Conservation (phyloP, 2,797 vertebrate species). For the Crocidura indochinensis region DNA sequence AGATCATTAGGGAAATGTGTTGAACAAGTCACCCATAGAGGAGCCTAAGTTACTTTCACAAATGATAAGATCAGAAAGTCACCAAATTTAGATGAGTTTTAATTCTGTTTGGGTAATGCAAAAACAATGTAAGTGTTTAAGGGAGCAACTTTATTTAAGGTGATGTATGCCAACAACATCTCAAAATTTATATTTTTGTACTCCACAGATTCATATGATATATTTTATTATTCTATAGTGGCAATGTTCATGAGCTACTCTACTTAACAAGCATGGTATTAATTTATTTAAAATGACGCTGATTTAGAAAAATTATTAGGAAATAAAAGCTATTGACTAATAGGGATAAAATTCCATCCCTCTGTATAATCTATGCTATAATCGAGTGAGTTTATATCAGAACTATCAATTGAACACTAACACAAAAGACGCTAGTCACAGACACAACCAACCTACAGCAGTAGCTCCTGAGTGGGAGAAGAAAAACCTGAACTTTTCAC, state of each 20-base stretch:
- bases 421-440: not conserved
- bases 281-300: constrained; percentile 25
- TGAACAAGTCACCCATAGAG: not conserved
- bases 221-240: not conserved
- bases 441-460: not conserved
- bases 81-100: constrained; percentile 59
- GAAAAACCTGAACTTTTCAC: not conserved
- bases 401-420: not conserved
- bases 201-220: constrained; percentile 4
- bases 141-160: not conserved
- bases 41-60: not conserved
- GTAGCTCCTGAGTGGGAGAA: not conserved
- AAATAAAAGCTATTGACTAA: not conserved
- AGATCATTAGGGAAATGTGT: constrained; percentile 24
- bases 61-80: not conserved
- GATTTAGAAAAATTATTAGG: constrained; percentile 1
- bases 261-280: not conserved
- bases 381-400: not conserved
- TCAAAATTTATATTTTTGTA: constrained; percentile 9
- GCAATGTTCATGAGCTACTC: not conserved
- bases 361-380: not conserved
- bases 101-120: not conserved
- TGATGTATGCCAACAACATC: not conserved
- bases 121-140: not conserved
- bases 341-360: not conserved